Conservation (phyloP, 2,797 vertebrate genomes). For the Crocodylus rhombifer region DNA sequence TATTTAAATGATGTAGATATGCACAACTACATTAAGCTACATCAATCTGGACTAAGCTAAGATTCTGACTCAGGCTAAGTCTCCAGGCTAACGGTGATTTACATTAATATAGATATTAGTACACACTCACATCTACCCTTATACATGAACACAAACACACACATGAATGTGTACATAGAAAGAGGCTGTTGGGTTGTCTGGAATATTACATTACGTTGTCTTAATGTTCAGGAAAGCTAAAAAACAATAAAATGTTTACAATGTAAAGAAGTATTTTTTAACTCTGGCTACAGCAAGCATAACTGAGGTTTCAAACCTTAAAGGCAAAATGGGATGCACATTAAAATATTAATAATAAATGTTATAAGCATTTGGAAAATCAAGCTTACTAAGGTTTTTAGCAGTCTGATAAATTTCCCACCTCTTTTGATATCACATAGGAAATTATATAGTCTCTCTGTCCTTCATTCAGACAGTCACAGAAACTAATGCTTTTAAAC, state of each 20-base stretch:
- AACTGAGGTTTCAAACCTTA: neutral
- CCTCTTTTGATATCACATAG: neutral
- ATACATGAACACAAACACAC: too few relatives aligned
- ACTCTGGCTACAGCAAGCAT: neutral
- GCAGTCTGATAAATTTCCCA: neutral
- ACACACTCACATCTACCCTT: too few relatives aligned
- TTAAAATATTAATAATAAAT: neutral
- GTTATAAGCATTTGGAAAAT: neutral
- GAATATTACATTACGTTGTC: neutral
- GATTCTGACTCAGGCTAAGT: neutral
- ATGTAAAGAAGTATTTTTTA: neutral
- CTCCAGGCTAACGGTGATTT: neutral
- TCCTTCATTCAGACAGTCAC: slow-evolving; percentile 38
- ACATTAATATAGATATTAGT: too few relatives aligned
- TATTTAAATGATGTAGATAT: neutral
- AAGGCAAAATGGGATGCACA: neutral
- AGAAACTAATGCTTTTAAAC: slow-evolving; percentile 26
- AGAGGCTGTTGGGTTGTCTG: neutral
- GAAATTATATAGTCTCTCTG: slow-evolving; percentile 43
- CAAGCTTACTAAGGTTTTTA: neutral
- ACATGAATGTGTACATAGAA: too few relatives aligned
- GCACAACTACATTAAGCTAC: neutral
- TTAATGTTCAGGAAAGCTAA: neutral
- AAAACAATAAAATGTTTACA: neutral
- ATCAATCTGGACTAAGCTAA: neutral